A percentile compares a stretch with the other conserved stretches of the same genome.
Conservation (phyloP, 2,113 vertebrate genomes). For the Octodon degus region DNA sequence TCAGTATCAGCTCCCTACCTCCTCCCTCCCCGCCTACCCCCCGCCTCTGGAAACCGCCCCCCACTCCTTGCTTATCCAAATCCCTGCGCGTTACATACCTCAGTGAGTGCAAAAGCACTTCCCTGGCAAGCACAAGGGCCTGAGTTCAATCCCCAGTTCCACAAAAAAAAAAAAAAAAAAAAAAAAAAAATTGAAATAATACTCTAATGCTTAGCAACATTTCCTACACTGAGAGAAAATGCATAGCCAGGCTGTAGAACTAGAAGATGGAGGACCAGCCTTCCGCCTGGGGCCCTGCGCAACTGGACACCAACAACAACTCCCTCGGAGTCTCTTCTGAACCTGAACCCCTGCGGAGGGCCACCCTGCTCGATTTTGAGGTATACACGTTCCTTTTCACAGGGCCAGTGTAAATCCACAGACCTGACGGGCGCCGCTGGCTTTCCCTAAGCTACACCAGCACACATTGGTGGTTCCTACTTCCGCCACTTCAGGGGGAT, state of each 20-base stretch:
- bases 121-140: no score
- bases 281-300: fast-evolving
- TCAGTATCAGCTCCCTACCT: no score
- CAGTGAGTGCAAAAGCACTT: not conserved
- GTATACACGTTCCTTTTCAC: not conserved
- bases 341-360: not conserved
- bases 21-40: not conserved
- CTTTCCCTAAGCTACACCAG: not conserved
- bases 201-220: not conserved
- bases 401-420: not conserved
- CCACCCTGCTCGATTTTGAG: not conserved
- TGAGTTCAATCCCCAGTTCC: no score
- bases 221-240: not conserved
- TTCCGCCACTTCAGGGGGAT: not conserved
- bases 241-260: not conserved
- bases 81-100: not conserved
- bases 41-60: not conserved
- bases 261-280: not conserved
- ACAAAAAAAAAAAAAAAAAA: no score
- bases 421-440: not conserved
- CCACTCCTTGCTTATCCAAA: not conserved
- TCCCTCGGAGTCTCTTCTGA: no score
- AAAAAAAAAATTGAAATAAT: not conserved
- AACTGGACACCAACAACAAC: not conserved
- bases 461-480: not conserved